Evolutionary conservation across 2,113 vertebrate species (phyloP).

Genomic region (Cettia cetti): DNA sequence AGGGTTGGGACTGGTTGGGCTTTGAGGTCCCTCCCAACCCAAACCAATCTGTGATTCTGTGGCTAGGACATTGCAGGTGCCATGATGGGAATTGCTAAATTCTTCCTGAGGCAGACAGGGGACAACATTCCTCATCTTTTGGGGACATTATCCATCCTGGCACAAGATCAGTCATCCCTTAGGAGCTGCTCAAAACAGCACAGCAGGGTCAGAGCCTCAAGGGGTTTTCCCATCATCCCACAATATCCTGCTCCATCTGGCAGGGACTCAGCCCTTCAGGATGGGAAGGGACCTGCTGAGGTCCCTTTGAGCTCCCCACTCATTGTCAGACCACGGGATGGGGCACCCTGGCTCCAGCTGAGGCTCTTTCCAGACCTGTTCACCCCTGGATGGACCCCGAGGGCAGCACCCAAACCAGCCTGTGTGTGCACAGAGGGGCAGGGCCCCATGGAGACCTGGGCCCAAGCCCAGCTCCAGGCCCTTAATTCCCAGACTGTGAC

Average conservation of each 20-base stretch:
- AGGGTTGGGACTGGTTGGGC: neutral
- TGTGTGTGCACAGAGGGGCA: neutral
- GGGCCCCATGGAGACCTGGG: too few species aligned
- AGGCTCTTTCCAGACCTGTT: neutral
- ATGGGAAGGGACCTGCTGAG: neutral
- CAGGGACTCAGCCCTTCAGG: neutral
- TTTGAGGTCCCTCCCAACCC: neutral
- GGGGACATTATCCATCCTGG: neutral
- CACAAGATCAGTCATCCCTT: neutral
- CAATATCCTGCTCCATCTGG: neutral
- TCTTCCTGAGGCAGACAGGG: neutral
- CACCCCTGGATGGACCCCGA: neutral
- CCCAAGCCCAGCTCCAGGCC: too few species aligned
- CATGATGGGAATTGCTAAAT: neutral
- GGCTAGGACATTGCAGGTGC: neutral
- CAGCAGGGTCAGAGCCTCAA: neutral
- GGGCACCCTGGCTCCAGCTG: neutral
- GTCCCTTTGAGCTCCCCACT: neutral
- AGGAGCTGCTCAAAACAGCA: too few species aligned
- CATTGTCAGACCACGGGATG: neutral
- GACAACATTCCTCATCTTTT: neutral
- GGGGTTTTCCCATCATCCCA: neutral
- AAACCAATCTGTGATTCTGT: neutral
- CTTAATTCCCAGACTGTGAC: neutral
- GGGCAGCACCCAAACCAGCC: neutral